Conservation (phyloP, 2,113 vertebrate species). For the Mionectes macconnelli region DNA sequence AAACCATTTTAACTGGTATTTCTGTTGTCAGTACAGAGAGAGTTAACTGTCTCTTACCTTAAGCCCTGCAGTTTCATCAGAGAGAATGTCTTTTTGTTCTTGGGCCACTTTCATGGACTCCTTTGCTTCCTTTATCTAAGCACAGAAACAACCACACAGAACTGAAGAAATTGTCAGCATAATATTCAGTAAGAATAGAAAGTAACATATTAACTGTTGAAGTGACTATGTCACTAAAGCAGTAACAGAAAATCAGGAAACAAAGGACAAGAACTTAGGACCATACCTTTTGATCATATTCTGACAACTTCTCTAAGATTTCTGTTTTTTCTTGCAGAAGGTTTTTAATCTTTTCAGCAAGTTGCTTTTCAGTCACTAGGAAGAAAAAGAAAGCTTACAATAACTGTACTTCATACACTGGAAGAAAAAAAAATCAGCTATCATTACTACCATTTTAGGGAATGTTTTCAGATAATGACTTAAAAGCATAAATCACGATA, state of each 20-base stretch:
- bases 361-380: conserved; percentile 88
- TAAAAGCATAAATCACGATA: not conserved
- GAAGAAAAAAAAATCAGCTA: not conserved
- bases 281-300: conserved; percentile 86
- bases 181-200: not conserved
- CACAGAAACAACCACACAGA: conserved; percentile 1
- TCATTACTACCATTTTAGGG: not conserved
- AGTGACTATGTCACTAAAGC: not conserved
- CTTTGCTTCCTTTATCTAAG: conserved; percentile 83
- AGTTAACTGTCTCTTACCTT: conserved; percentile 74
- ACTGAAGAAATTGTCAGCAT: not conserved
- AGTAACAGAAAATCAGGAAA: not conserved
- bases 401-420: not conserved
- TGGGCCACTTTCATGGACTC: conserved; percentile 80
- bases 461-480: not conserved
- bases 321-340: conserved; percentile 85
- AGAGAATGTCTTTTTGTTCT: conserved; percentile 74
- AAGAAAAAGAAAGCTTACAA: conserved; percentile 4
- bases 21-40: not conserved
- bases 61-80: conserved; percentile 76
- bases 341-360: conserved; percentile 82
- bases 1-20: not conserved
- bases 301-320: conserved; percentile 80
- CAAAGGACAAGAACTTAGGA: not conserved
- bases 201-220: not conserved